Evolutionary conservation across 2,888 invertebrate genomes (phyloP).

Genomic region (Ligdia adustata): DNA sequence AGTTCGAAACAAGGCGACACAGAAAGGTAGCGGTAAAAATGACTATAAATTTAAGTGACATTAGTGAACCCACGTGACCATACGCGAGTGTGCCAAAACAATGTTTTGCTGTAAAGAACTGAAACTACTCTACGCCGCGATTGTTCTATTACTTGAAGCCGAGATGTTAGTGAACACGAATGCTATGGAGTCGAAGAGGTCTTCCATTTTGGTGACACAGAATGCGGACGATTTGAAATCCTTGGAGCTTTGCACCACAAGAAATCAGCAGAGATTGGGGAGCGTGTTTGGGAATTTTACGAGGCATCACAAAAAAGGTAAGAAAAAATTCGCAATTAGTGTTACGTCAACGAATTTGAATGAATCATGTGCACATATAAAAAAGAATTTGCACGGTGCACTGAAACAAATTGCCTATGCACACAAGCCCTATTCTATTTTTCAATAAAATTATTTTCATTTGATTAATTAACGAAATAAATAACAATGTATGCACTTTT

Average conservation of each 20-base stretch:
- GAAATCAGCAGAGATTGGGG: conserved; percentile 74
- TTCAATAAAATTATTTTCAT: too few relatives aligned
- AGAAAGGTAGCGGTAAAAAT: conserved; percentile 68
- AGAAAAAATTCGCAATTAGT: too few relatives aligned
- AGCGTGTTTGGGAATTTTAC: conserved; percentile 79
- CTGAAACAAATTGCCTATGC: too few relatives aligned
- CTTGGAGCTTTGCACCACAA: conserved; percentile 70
- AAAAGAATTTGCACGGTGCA: too few relatives aligned
- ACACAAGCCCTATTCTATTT: too few relatives aligned
- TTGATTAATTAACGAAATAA: too few relatives aligned
- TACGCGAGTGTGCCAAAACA: conserved; percentile 73
- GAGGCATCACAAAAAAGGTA: conserved; percentile 78
- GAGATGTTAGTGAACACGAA: conserved; percentile 71
- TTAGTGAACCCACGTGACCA: conserved; percentile 68
- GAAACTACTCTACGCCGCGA: conserved; percentile 74
- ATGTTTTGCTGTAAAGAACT: conserved; percentile 80
- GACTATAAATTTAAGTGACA: conserved; percentile 78
- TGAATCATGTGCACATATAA: too few relatives aligned
- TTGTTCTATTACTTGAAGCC: conserved; percentile 73
- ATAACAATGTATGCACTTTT: too few relatives aligned
- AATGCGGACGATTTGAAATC: conserved; percentile 73
- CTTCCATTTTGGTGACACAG: conserved; percentile 70
- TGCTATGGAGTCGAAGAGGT: conserved; percentile 76
- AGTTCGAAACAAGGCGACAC: conserved; percentile 22
- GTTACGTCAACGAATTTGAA: too few relatives aligned